Evolutionary conservation across 2,113 vertebrate genomes (phyloP), one percentile per base, ranked within the genome.

Genomic region (Pandion haliaetus): DNA sequence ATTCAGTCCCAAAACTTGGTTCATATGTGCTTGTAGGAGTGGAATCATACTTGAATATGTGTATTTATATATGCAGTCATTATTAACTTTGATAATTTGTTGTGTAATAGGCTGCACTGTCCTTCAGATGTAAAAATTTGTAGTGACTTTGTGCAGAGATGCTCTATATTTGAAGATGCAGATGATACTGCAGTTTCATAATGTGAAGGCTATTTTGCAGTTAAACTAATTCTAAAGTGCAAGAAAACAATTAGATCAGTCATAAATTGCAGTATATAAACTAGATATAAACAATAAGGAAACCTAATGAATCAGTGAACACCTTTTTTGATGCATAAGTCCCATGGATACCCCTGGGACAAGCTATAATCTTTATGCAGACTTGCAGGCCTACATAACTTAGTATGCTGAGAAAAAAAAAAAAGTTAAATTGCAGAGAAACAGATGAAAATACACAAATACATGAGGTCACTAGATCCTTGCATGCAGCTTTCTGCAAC

Each of bases 91-190:
- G 34, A 45, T 83, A 28, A 91, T 94, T 89, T 86, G 66, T 79
- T 93, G 80, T 85, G 61, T 71, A 94, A 78, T 65, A 63, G 47
- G 26, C 72, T 91, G 50, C 54, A 85, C 42, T 76, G 55, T 95
- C 82, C 71, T 93, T 96, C 66, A 94, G 62, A 74, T 88, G 67
- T 83, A 87, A 91, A 95, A 93, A 92, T 40, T 63, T 57, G 8
- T 52, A 38, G 18, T 78, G 82, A 72, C 78, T 94, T 85, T 57
- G 13, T 93, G 69, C 70, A 91, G 70, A 26, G 38, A 62, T 63
- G 66, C 10, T 78, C 58, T 66, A 1, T 77, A 69, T 83, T 74
- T 96, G 80, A 93, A 96, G 74, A 84, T 85, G 80, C 38, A 82
- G 84, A 54, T 82, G 79, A 66, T 81, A 72, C 58, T 76, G 52